phyloP scores from a whole-genome alignment of 2,888 invertebrate species.

The Limnephilus marmoratus region DNA sequence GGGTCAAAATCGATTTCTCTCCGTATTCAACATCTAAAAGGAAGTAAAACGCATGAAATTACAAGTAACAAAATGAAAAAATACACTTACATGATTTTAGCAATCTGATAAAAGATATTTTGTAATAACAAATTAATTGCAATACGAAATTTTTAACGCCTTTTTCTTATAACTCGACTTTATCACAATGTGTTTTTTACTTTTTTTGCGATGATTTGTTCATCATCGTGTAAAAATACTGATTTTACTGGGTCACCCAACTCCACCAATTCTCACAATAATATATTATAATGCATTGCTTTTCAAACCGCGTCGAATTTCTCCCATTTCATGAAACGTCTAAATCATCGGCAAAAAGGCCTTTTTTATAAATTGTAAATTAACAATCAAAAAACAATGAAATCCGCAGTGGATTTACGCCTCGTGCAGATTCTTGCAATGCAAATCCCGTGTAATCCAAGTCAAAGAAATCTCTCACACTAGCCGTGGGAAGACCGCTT shows the following conservation, averaged over 20 bases:
- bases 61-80: too few relatives aligned
- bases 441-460: constrained; percentile 16
- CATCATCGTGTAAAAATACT: not conserved
- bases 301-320: not conserved
- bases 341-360: not conserved
- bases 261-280: not conserved
- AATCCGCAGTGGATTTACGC: constrained; percentile 13
- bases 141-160: not conserved
- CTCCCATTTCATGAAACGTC: not conserved
- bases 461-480: constrained; percentile 25
- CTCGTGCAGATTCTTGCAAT: not conserved
- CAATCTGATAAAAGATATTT: too few relatives aligned
- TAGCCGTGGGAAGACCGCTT: constrained; percentile 6
- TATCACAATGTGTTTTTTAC: not conserved
- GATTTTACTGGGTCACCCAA: not conserved
- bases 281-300: not conserved
- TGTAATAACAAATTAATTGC: too few relatives aligned
- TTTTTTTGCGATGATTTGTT: not conserved
- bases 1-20: too few relatives aligned
- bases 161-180: not conserved
- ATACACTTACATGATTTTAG: too few relatives aligned
- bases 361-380: not conserved
- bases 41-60: too few relatives aligned
- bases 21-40: too few relatives aligned
- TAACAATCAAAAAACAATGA: not conserved